Base-by-base conservation (phyloP, 2,797 vertebrate genomes). In the Lindbergichthys nudifrons region DNA sequence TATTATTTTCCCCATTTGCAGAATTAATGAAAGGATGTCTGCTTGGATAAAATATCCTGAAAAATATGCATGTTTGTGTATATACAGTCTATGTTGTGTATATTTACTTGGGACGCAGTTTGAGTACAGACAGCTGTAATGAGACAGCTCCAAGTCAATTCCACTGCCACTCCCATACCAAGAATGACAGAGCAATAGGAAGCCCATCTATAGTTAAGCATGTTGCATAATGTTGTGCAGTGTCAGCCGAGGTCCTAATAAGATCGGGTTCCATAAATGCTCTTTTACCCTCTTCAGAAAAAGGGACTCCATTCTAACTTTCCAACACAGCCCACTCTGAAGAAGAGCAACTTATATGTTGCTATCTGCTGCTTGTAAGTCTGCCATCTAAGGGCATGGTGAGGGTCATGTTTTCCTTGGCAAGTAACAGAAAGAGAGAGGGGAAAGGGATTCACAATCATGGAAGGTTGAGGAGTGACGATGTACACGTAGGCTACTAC, bases 171-270 rank as follows among this genome's bases (percentile, higher is more conserved):
- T 46, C 41, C 54, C 60, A 70, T 32, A 65, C 52, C 8, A 1
- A 54, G 26, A 69, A 41, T 65, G 52, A 42, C 16, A 1, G 54
- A 76, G 81, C 65, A 84, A 75, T 4, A 70, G 73, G 75, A 7
- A 88, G 58, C 65, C 52, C 45, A 54, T 79, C 52, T 43, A 61
- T 61, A 65, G 52, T 30, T 59, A 41, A 74, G 47, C 43, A 62
- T 23, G 73, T 87, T 91, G 83, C 80, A 50, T 90, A 89, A 88
- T 66, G 32, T 12, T 50, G 36, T 32, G 70, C 61, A 46, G 54
- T 41, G 62, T 83, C 75, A 81, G 82, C 73, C 77, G 51, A 62
- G 46, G 46, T 63, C 53, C 69, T 42, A 42, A 42, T 10, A 67
- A 75, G 73, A 84, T 87, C 76, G 57, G 36, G 53, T 77, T 85